Conservation (phyloP, 2,797 vertebrate species). For the Tapirus indicus region DNA sequence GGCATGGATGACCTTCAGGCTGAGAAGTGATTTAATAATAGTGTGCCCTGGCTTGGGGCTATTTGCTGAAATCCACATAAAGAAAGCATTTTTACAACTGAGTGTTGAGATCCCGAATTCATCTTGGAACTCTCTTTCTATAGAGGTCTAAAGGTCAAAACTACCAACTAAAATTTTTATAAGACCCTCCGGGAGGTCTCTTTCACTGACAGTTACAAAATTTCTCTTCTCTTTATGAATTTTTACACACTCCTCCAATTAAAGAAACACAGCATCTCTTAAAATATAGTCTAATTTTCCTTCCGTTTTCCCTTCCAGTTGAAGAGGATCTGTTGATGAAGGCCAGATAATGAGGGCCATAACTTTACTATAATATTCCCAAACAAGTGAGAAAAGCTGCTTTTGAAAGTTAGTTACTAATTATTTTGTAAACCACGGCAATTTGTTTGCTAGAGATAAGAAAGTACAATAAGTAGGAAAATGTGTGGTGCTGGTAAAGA, state of each 20-base stretch:
- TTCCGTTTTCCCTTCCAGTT: background rate
- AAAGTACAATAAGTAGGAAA: background rate
- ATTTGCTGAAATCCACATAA: conserved; percentile 30
- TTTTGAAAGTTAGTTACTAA: conserved; percentile 8
- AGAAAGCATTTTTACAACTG: conserved; percentile 46
- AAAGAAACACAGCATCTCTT: background rate
- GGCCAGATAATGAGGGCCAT: background rate
- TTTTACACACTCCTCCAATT: background rate
- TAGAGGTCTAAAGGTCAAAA: background rate
- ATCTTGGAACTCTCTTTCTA: conserved; percentile 4
- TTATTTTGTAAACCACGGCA: background rate
- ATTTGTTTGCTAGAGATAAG: background rate
- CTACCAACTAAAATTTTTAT: background rate
- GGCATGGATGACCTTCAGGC: conserved; percentile 43
- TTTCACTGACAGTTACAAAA: background rate
- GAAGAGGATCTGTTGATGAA: background rate
- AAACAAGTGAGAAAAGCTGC: background rate
- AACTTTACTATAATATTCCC: background rate
- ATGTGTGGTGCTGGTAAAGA: background rate
- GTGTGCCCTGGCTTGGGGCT: conserved; percentile 6
- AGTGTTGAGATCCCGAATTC: background rate
- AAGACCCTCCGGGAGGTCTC: background rate
- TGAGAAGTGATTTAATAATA: conserved; percentile 64
- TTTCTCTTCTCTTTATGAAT: background rate
- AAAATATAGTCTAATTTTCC: background rate